Conservation (phyloP, 2,888 invertebrate species). For the Lydus trimaculatus region DNA sequence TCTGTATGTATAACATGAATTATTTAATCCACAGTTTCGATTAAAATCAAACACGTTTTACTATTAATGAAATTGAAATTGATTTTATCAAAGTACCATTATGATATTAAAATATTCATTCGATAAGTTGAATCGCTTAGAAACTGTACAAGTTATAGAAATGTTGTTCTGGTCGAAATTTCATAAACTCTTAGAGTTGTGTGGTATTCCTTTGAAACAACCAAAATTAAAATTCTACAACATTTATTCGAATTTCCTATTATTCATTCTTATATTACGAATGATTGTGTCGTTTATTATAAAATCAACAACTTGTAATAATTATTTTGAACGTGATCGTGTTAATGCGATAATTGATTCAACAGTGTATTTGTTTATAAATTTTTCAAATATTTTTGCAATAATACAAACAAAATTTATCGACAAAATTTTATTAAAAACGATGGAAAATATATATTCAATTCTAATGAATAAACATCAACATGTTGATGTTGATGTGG, state of each 20-base stretch:
- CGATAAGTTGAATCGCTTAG: not conserved
- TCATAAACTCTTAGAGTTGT: not conserved
- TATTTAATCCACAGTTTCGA: not conserved
- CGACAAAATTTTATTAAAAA: not conserved
- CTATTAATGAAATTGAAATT: not conserved
- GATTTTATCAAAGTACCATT: not conserved
- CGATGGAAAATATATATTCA: not conserved
- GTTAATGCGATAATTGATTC: not conserved
- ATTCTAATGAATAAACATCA: not conserved
- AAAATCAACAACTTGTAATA: not conserved
- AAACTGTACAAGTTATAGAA: not conserved
- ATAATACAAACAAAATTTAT: not conserved
- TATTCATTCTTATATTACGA: not conserved
- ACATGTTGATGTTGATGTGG: not conserved
- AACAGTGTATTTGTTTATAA: not conserved
- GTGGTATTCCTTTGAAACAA: not conserved
- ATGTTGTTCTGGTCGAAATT: not conserved
- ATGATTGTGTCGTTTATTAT: not conserved
- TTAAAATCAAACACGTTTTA: not conserved
- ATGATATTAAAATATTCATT: not conserved
- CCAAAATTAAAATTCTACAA: not conserved
- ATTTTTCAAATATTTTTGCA: not conserved
- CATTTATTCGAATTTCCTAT: not conserved
- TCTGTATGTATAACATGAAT: not conserved
- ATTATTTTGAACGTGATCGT: not conserved